Conservation (phyloP, 2,113 vertebrate genomes). For the Eulemur macaco region DNA sequence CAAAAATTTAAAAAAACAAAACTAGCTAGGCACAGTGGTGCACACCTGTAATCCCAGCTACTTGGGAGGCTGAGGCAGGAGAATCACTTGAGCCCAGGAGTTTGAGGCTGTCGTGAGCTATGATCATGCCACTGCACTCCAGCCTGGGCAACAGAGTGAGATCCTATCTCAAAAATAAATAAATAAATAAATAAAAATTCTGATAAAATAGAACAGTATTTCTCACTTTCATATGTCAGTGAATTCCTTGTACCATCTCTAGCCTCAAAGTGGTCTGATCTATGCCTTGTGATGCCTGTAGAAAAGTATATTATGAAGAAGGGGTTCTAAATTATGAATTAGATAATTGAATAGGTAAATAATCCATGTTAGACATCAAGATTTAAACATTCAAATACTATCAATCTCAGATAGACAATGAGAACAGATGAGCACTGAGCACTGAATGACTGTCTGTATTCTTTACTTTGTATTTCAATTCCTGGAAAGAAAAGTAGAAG, state of each 20-base stretch:
- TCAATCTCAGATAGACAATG: not conserved
- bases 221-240: not conserved
- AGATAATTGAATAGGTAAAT: not conserved
- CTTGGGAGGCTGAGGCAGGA: no score
- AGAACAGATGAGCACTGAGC: not conserved
- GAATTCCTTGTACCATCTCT: not conserved
- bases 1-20: no score
- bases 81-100: no score
- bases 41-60: no score
- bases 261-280: not conserved
- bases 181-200: not conserved
- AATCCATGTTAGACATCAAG: not conserved
- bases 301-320: not conserved
- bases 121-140: no score
- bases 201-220: conserved; percentile 17
- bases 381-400: not conserved
- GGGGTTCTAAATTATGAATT: not conserved
- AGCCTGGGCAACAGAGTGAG: no score
- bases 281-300: not conserved
- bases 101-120: no score
- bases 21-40: no score
- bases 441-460: not conserved
- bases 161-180: no score
- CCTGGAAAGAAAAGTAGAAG: conserved; percentile 38
- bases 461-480: conserved; percentile 28